These are phyloP conservation scores for Paguma larvata DNA, from an alignment of 2,797 vertebrate species.

Conservation along the genomic window DNA sequence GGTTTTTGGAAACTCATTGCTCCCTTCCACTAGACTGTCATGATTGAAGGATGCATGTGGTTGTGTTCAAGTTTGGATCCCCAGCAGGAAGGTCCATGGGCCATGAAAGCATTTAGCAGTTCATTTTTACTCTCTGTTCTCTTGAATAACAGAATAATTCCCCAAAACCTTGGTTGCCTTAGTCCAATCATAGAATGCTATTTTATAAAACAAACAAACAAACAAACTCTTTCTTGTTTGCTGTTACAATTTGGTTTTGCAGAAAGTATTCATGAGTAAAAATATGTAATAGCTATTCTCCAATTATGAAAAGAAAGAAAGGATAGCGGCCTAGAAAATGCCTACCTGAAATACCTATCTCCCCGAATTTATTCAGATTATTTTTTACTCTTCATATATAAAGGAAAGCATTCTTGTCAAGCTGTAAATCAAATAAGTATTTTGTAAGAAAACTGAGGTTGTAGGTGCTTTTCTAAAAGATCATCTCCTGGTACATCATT, in stretches of 20 bases:
- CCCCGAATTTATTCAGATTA: neutral
- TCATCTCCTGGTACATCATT: neutral
- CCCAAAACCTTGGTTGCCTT: neutral
- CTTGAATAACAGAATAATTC: neutral
- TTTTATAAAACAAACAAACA: neutral
- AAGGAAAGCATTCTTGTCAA: constrained; percentile 36
- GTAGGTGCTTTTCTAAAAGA: neutral
- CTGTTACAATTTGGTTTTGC: neutral
- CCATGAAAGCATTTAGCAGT: neutral
- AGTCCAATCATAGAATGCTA: neutral
- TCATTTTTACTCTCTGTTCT: neutral
- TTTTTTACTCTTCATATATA: neutral
- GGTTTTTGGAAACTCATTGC: neutral
- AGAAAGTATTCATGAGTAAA: neutral
- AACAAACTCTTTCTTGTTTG: neutral
- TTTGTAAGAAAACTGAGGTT: constrained; percentile 30
- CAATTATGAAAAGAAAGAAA: constrained; percentile 8
- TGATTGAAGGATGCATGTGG: neutral
- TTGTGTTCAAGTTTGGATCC: neutral
- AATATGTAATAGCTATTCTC: neutral
- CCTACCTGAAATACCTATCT: neutral
- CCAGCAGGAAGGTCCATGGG: neutral
- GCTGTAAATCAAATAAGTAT: neutral
- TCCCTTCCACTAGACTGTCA: neutral
- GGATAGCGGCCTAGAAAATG: neutral